Conservation (phyloP, 92 coral and sea anemone genomes). For the Umimayanthus kanabou region DNA sequence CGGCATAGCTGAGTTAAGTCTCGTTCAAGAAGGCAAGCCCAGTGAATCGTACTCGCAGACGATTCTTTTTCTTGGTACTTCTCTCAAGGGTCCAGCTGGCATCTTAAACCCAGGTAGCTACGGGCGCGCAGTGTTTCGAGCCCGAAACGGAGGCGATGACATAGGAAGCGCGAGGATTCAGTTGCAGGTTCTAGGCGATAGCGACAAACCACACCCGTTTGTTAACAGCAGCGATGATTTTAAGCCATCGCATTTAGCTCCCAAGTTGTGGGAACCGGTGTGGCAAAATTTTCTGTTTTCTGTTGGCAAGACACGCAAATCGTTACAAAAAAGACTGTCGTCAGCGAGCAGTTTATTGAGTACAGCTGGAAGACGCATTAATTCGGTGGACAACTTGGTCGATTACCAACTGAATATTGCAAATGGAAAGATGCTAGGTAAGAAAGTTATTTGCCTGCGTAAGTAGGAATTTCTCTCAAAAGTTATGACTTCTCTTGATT, state of each 20-base stretch:
- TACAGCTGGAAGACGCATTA: slow-evolving; percentile 58
- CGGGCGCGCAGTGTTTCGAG: slow-evolving; percentile 57
- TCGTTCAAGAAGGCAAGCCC: slow-evolving; percentile 49
- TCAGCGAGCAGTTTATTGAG: slow-evolving; percentile 66
- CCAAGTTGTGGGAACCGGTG: slow-evolving; percentile 69
- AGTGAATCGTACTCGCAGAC: slow-evolving; percentile 42
- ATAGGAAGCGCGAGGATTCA: slow-evolving; percentile 39
- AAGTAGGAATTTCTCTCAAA: not conserved
- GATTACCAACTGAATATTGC: slow-evolving; percentile 70
- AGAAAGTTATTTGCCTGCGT: not conserved
- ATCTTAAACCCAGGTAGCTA: slow-evolving; percentile 69
- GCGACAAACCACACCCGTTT: slow-evolving; percentile 62
- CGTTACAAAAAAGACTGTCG: slow-evolving; percentile 60
- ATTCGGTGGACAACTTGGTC: slow-evolving; percentile 59
- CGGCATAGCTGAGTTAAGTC: slow-evolving; percentile 41
- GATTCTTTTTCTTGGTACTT: slow-evolving; percentile 57
- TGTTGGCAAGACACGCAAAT: slow-evolving; percentile 65
- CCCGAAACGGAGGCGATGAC: slow-evolving; percentile 27
- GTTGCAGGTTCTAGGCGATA: slow-evolving; percentile 22
- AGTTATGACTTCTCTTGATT: too few species aligned
- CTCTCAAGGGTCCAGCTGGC: slow-evolving; percentile 75
- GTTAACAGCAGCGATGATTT: slow-evolving; percentile 62
- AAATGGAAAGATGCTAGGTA: slow-evolving; percentile 67
- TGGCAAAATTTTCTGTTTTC: slow-evolving; percentile 72
- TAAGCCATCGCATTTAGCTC: slow-evolving; percentile 56